A percentile compares a stretch with the other conserved stretches of the same genome.
Evolutionary conservation across 2,797 vertebrate species (phyloP).

Genomic region (Lacerta viridis): DNA sequence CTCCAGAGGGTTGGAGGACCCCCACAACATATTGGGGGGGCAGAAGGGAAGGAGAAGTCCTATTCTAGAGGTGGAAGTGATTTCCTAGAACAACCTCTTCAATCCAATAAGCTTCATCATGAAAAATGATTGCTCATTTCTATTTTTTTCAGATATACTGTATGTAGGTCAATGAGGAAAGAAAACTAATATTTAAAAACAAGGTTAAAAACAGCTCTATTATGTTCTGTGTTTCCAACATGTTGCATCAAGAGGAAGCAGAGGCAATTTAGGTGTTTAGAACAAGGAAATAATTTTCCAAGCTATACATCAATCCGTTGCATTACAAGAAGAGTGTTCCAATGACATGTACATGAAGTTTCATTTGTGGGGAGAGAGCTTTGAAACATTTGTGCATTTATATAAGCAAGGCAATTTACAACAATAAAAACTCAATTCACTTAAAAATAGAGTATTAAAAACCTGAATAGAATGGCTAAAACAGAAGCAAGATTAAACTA

Average conservation of each 20-base stretch:
- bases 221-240: background rate
- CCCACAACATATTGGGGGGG: no score
- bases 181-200: no score
- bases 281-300: background rate
- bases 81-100: no score
- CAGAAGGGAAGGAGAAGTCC: no score
- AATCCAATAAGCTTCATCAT: background rate
- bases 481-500: no score
- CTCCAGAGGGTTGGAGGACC: no score
- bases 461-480: background rate
- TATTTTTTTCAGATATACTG: constrained; percentile 21
- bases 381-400: background rate
- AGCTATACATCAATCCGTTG: background rate
- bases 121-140: background rate
- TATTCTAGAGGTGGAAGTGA: no score
- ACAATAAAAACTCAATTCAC: background rate
- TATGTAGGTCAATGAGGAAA: constrained; percentile 15
- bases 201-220: background rate
- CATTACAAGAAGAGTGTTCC: background rate
- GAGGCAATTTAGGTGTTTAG: constrained; percentile 29
- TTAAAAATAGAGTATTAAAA: background rate
- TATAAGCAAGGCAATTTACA: background rate
- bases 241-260: constrained; percentile 20
- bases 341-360: background rate
- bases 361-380: background rate